Evolutionary conservation across 2,888 invertebrate species (phyloP), one percentile per base, ranked within the genome.

Genomic region (Ferrisia virgata): DNA sequence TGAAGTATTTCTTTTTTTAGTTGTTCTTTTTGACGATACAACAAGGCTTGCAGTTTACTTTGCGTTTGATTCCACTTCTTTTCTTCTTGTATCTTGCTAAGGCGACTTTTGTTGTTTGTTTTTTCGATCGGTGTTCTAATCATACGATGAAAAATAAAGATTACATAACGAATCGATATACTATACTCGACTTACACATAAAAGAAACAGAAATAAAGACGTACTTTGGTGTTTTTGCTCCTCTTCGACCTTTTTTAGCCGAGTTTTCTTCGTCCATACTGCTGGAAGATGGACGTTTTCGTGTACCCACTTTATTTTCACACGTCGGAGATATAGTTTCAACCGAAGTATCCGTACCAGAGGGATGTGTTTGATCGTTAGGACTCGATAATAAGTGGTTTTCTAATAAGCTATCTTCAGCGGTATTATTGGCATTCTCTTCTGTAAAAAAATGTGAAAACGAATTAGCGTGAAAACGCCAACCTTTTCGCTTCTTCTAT

Each of bases 1-100:
- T 96, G 94, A 86, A 97, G 91, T 86, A 98, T 98, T 87, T 97
- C 97, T 88, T 96, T 97, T 89, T 97, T 97, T 79, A 98, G 92
- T 87, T 94, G 90, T 88, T 97, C 97, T 88, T 97, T 97, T 87
- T 97, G 97, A 87, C 95, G 93, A 88, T 94, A 93, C 28, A 96
- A 91, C 53, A 94, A 90, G 88, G 94, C 93, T 88, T 94, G 93
- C 86, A 94, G 91, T 86, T 91, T 90, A 47, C 90, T 90, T 85
- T 90, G 90, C 22, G 90, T 89, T 83, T 91, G 89, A 82, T 91
- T 90, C 86, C 90, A 90, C 87, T 90, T 90, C 39, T 69, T 69
- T 39, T 82, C 82, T 76, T 82, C 82, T 82, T 82, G 82, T 28
- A 72, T 22, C 43, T 43, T 69, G 11, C 22, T 43, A 4, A 82